Base-by-base conservation (phyloP, 2,113 vertebrate genomes). In the Scomber colias region DNA sequence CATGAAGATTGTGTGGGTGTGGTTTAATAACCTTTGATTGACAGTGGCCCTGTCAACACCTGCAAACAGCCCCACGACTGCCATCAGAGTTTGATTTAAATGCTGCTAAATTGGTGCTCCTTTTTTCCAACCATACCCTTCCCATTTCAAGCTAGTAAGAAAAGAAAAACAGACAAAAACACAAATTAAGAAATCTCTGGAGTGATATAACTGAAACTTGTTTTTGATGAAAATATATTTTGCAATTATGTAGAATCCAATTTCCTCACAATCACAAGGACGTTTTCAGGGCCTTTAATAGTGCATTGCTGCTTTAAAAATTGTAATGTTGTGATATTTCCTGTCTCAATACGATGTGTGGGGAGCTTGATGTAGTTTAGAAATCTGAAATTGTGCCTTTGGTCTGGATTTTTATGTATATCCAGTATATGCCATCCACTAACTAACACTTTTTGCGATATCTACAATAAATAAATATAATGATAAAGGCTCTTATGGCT, bases 261-360 rank as follows among this genome's bases (percentile, higher is more conserved):
- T 46, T 13, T 27, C 54, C 14, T 48, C 12, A 48, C 21, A 21
- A 21, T 31, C 21, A 54, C 24, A 16, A 40, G 21, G 55, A n/a
- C 49, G 48, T 65, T 71, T 56, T 30, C 40, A 24, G 14, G 15
- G 16, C 54, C 19, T 57, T 49, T 56, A 57, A 5, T 64, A 1
- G 1, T 21, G 35, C 46, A 13, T 48, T 40, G 9, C 31, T 6
- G 9, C 19, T 44, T 0, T 64, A 14, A 51, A 60, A 40, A 40
- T 40, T 40, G 35, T 40, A 40, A 40, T 7, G 77, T 12, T 73
- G 59, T 50, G 82, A 31, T 78, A 62, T 66, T 62, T 16, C 48
- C 71, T 12, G 15, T 78, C 85, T 84, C 66, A 80, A 86, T 73
- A 60, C 84, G 80, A 53, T 4, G 83, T 83, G 83, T 78, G 71